Conservation (phyloP, 2,888 invertebrate species). For the Aphidius colemani region DNA sequence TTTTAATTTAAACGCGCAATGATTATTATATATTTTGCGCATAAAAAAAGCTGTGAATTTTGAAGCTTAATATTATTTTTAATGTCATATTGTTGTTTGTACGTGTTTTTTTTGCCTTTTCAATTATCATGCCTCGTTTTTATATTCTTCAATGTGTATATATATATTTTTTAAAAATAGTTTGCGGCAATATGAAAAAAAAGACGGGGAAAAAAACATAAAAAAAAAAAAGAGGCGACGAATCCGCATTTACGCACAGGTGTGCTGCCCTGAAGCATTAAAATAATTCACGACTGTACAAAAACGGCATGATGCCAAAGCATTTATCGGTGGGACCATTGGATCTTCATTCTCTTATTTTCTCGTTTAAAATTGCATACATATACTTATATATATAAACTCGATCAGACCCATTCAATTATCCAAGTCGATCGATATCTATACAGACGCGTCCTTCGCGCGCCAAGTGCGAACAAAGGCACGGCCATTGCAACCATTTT, state of each 20-base stretch:
- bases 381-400: conserved; percentile 22
- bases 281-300: background rate
- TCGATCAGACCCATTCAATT: conserved; percentile 55
- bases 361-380: conserved; percentile 35
- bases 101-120: background rate
- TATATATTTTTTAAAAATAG: conserved; percentile 1
- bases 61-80: background rate
- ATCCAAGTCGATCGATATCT: conserved; percentile 53
- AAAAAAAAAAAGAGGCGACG: conserved; percentile 1
- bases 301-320: background rate
- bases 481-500: conserved; percentile 24
- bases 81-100: background rate
- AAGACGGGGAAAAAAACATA: background rate
- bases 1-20: too few species aligned
- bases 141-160: background rate
- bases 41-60: background rate
- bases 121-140: background rate
- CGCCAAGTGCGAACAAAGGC: conserved; percentile 27
- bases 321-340: conserved; percentile 1
- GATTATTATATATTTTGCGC: too few species aligned
- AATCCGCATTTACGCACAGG: conserved; percentile 20
- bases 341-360: conserved; percentile 19
- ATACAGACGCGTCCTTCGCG: conserved; percentile 37
- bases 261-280: conserved; percentile 13
- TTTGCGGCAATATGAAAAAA: background rate